Evolutionary conservation across 2,797 vertebrate genomes (phyloP), one percentile per base, ranked within the genome.

Genomic region (Crocidura indochinensis): DNA sequence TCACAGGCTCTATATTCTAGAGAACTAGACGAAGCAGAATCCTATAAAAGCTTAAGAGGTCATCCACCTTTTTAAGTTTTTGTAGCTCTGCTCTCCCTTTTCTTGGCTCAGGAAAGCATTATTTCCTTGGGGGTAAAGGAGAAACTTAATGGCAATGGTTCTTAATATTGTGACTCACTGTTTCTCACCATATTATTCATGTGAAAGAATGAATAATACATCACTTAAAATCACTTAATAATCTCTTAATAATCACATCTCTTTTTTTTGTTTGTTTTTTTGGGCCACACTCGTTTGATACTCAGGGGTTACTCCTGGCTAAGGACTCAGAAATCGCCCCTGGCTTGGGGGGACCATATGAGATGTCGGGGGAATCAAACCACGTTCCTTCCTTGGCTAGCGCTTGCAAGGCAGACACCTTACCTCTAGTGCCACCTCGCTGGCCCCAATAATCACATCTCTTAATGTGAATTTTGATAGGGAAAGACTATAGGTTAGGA

Each of bases 11-110:
- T 49, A 20, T 87, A 0, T 46, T 20, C 62, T 79, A 87, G 69
- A 94, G 56, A 64, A 94, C 51, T 17, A 53, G 14, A 72, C 1
- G 46, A n/a, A 72, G 49, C 62, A 73, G 64, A 82, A 44, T 4
- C 68, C 24, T 38, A 38, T 31, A 19, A 77, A 80, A 69, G 85
- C 78, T 38, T 56, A 26, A 56, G 67, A 75, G 9, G n/a, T 91
- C 60, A 60, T 67, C 29, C 75, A 51, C 79, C 22, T 93, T 81
- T 67, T 80, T 75, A 15, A 87, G 71, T 80, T 22, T 38, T 73
- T 73, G 74, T 31, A 69, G 10, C 49, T 92, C n/a, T 87, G 67
- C 47, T 51, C 76, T 71, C 4, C 27, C 71, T 53, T 64, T 26
- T 19, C 64, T 68, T 82, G n/a, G 60, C 65, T 80, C 44, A 86